Percentiles rank a stretch among this genome's conserved stretches.
phyloP scores from a whole-genome alignment of 2,797 vertebrate species.

The Ibycter americanus region DNA sequence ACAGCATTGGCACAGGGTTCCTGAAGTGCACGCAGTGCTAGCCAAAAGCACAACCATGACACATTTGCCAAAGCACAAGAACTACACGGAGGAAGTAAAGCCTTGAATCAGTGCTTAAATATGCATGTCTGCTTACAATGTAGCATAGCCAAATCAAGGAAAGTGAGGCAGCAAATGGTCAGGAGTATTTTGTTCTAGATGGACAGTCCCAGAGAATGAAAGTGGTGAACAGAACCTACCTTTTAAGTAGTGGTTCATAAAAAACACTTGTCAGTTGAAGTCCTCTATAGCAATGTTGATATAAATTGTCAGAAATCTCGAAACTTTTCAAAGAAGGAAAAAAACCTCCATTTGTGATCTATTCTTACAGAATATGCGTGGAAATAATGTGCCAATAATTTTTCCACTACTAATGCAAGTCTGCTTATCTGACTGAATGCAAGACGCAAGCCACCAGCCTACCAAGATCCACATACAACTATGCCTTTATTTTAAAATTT shows the following conservation, averaged over 20 bases:
- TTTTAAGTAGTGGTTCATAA: not conserved
- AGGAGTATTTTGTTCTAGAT: not conserved
- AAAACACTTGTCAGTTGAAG: not conserved
- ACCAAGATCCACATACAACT: not conserved
- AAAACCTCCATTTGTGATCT: not conserved
- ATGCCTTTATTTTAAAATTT: not conserved
- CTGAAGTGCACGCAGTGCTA: not conserved
- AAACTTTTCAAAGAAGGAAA: not conserved
- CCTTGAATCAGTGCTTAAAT: not conserved
- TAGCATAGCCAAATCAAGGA: not conserved
- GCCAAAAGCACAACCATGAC: not conserved
- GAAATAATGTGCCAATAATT: not conserved
- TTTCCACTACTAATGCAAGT: not conserved
- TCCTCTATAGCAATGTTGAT: not conserved
- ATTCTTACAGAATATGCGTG: fast-evolving
- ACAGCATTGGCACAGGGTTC: conserved; percentile 12
- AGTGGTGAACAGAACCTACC: not conserved
- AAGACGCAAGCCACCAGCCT: not conserved
- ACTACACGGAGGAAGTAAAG: not conserved
- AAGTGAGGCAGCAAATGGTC: not conserved
- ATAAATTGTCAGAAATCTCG: not conserved
- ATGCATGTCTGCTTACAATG: not conserved
- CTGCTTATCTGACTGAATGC: not conserved
- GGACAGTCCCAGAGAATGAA: not conserved
- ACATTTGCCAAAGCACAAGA: not conserved